Evolutionary conservation across 2,888 invertebrate genomes (phyloP).

Genomic region (Stenchaetothrips biformis): DNA sequence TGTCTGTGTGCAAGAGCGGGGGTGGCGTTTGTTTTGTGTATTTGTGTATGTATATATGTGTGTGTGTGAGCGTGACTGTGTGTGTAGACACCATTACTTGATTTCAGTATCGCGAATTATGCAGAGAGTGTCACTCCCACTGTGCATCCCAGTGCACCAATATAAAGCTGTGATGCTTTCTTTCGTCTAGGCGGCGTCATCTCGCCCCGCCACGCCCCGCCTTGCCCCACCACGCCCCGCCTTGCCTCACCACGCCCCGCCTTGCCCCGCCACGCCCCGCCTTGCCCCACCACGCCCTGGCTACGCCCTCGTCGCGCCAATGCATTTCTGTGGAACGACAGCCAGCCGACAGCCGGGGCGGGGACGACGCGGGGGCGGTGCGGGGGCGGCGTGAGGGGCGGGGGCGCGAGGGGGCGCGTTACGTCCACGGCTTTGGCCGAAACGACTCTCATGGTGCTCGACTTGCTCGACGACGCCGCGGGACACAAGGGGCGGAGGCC

Average conservation of each 20-base stretch:
- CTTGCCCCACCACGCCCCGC: not conserved
- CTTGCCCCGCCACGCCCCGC: too few relatives aligned
- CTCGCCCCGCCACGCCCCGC: not conserved
- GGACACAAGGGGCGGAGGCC: too few relatives aligned
- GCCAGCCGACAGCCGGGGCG: constrained; percentile 3
- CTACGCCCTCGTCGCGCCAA: not conserved
- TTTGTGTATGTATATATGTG: not conserved
- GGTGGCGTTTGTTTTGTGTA: not conserved
- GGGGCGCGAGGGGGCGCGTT: not conserved
- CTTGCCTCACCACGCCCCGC: not conserved
- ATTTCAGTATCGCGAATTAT: constrained; percentile 16
- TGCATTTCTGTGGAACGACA: constrained; percentile 23
- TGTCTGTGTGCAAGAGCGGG: not conserved
- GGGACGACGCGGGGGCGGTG: not conserved
- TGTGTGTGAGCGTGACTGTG: not conserved
- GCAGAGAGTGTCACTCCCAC: constrained; percentile 22
- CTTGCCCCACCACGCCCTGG: not conserved
- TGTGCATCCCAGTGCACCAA: constrained; percentile 23
- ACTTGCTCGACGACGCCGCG: too few relatives aligned
- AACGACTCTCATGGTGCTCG: too few relatives aligned
- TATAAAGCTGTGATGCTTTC: constrained; percentile 5
- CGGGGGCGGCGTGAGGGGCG: not conserved
- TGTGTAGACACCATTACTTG: constrained; percentile 21
- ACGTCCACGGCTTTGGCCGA: too few relatives aligned
- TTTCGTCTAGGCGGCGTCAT: not conserved